Evolutionary conservation across 2,113 vertebrate genomes (phyloP).

Genomic region (Vidua chalybeata): DNA sequence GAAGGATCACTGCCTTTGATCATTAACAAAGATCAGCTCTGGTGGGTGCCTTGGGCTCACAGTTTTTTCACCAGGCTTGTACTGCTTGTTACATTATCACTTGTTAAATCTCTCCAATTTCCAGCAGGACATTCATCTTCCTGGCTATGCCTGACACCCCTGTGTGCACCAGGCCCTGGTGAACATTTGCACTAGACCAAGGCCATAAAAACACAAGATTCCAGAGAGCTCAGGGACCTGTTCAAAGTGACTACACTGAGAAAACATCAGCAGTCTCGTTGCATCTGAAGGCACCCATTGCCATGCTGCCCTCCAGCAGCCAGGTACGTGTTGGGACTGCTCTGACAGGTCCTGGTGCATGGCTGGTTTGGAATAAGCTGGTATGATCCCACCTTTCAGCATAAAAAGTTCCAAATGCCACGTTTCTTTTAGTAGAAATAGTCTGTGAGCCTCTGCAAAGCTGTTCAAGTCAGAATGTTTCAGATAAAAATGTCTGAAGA

Average conservation of each 20-base stretch:
- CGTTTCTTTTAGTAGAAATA: neutral
- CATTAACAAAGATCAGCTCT: neutral
- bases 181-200: neutral
- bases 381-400: neutral
- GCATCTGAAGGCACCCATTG: neutral
- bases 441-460: neutral
- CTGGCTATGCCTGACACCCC: neutral
- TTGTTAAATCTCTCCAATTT: conserved; percentile 1
- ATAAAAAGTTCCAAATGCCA: neutral
- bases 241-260: neutral
- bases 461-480: neutral
- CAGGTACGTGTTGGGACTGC: neutral
- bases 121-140: conserved; percentile 18
- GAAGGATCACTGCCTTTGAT: neutral
- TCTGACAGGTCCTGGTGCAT: neutral
- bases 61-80: neutral
- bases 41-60: neutral
- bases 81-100: neutral
- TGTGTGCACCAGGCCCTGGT: neutral
- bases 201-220: neutral
- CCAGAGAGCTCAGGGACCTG: neutral
- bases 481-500: neutral
- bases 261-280: neutral
- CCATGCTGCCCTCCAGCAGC: neutral
- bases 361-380: neutral